Evolutionary conservation across 2,797 vertebrate species (phyloP).

Genomic region (Silurus aristotelis): DNA sequence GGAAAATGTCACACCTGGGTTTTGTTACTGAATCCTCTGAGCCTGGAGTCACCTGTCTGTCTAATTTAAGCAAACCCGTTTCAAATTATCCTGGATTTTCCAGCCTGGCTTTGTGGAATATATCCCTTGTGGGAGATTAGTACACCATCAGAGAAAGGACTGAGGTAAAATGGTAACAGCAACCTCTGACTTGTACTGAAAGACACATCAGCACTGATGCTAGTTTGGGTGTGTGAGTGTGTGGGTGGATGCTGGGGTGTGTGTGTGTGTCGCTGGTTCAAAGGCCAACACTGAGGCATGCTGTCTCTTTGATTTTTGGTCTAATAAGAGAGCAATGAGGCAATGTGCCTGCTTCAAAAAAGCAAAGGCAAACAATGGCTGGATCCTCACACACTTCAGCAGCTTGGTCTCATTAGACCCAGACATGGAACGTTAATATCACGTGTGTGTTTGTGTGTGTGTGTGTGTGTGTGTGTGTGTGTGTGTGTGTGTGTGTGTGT

Average conservation of each 20-base stretch:
- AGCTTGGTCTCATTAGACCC: constrained; percentile 13
- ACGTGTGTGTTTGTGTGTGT: background rate
- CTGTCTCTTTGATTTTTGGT: constrained; percentile 60
- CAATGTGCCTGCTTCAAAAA: constrained; percentile 56
- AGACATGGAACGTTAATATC: background rate
- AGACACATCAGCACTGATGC: background rate
- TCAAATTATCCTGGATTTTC: background rate
- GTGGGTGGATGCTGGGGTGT: constrained; percentile 25
- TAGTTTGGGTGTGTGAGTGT: constrained; percentile 21
- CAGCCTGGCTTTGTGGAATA: background rate
- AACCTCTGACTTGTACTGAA: background rate
- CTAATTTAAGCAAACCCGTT: background rate
- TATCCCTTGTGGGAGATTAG: constrained; percentile 8
- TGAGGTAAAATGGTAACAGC: background rate
- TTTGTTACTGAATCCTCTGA: background rate
- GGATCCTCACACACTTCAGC: background rate
- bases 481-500: too few species aligned
- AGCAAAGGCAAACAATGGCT: constrained; percentile 39
- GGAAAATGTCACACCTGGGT: background rate
- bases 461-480: too few species aligned
- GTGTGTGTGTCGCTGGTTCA: constrained; percentile 8
- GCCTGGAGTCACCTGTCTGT: background rate
- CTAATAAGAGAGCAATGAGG: constrained; percentile 60
- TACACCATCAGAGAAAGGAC: background rate
- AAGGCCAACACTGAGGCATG: constrained; percentile 26